These are phyloP conservation scores for Ectemnius lituratus DNA, from an alignment of 2,888 invertebrate species.

Conservation along the genomic window DNA sequence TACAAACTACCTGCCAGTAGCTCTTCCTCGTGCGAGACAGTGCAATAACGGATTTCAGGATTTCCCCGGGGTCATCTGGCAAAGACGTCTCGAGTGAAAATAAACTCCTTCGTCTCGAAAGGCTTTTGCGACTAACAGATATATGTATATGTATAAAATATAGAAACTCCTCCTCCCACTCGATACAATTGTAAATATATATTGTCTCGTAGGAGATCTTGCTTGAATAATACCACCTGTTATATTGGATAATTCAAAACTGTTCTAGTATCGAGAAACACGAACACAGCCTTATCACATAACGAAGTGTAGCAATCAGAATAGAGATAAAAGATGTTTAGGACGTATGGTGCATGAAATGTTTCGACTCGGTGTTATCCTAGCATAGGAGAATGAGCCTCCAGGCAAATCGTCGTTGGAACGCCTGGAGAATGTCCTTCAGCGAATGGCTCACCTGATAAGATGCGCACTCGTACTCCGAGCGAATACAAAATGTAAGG, in stretches of 20 bases:
- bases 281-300: neutral
- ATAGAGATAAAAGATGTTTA: constrained; percentile 31
- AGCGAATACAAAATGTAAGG: constrained; percentile 30
- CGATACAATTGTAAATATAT: no score
- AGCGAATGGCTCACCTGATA: constrained; percentile 51
- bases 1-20: constrained; percentile 54
- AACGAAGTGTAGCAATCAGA: constrained; percentile 7
- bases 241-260: no score
- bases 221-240: no score
- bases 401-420: constrained; percentile 34
- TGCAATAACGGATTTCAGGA: constrained; percentile 56
- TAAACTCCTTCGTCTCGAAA: constrained; percentile 19
- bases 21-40: constrained; percentile 46
- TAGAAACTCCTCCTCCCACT: no score
- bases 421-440: constrained; percentile 47
- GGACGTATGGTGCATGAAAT: neutral
- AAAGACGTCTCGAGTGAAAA: constrained; percentile 38
- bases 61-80: constrained; percentile 53
- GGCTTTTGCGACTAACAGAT: no score
- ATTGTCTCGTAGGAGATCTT: no score
- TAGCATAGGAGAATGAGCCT: neutral
- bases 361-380: constrained; percentile 7
- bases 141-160: no score
- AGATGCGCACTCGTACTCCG: constrained; percentile 36
- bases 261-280: no score